Conservation (phyloP, 1,140 invertebrate species). For the Halotydeus destructor region DNA sequence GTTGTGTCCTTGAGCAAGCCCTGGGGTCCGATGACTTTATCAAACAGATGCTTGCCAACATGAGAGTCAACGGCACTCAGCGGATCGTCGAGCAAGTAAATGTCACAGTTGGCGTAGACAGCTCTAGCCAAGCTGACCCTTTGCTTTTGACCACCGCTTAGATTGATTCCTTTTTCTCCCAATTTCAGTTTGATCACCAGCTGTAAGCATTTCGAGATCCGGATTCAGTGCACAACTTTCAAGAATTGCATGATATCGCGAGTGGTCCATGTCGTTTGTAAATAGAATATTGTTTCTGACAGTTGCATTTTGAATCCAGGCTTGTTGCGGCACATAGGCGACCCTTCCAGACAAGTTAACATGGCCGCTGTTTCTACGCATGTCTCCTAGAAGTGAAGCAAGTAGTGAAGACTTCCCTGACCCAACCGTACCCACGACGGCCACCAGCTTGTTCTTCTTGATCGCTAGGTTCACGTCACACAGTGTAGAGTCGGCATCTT, state of each 20-base stretch:
- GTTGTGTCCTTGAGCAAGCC: constrained; percentile 20
- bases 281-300: constrained; percentile 84
- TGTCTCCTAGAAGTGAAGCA: constrained; percentile 26
- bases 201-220: constrained; percentile 36
- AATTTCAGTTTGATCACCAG: constrained; percentile 29
- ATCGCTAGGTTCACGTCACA: constrained; percentile 24
- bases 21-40: constrained; percentile 24
- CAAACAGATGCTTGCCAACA: constrained; percentile 27
- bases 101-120: constrained; percentile 22
- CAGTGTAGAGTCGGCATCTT: constrained; percentile 21
- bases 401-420: constrained; percentile 26
- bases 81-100: constrained; percentile 29
- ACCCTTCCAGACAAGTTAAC: constrained; percentile 31
- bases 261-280: constrained; percentile 51
- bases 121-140: constrained; percentile 21
- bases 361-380: constrained; percentile 28
- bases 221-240: constrained; percentile 59
- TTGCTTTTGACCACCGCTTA: constrained; percentile 23
- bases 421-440: constrained; percentile 28
- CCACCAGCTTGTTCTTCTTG: constrained; percentile 24
- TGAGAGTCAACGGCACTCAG: constrained; percentile 26
- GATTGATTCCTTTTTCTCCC: constrained; percentile 29
- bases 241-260: constrained; percentile 50
- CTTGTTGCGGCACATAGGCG: constrained; percentile 65
- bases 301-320: constrained; percentile 75